Evolutionary conservation across 2,113 vertebrate genomes (phyloP).

Genomic region (Macaca mulatta): DNA sequence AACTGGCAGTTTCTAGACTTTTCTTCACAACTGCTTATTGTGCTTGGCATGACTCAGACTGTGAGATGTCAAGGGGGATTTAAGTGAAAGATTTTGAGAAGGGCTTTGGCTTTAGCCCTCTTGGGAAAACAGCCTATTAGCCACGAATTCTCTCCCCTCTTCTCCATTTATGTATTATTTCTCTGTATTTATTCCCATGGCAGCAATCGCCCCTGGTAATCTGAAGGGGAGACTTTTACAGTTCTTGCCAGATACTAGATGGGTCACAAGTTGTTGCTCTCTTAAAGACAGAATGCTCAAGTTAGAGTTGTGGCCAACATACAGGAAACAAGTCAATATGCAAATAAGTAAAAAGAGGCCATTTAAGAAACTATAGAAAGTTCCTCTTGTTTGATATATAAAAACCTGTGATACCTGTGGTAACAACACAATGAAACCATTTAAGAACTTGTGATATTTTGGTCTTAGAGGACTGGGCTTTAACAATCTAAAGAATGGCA

Average conservation of each 20-base stretch:
- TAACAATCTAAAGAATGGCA: slow-evolving; percentile 15
- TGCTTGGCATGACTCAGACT: not conserved
- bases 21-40: not conserved
- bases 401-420: not conserved
- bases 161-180: not conserved
- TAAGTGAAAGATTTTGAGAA: not conserved
- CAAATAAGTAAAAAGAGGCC: not conserved
- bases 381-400: not conserved
- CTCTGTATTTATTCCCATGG: not conserved
- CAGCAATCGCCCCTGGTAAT: not conserved
- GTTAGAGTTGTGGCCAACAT: not conserved
- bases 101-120: not conserved
- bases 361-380: not conserved
- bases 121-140: not conserved
- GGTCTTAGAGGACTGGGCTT: slow-evolving; percentile 10
- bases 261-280: not conserved
- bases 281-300: not conserved
- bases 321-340: not conserved
- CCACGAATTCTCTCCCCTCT: not conserved
- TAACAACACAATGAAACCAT: slow-evolving; percentile 1
- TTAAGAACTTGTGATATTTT: not conserved
- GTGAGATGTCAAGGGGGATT: not conserved
- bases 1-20: not conserved
- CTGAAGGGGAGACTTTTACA: not conserved
- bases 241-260: not conserved